Evolutionary conservation across 2,113 vertebrate genomes (phyloP).

Genomic region (Coptodon rendalli): DNA sequence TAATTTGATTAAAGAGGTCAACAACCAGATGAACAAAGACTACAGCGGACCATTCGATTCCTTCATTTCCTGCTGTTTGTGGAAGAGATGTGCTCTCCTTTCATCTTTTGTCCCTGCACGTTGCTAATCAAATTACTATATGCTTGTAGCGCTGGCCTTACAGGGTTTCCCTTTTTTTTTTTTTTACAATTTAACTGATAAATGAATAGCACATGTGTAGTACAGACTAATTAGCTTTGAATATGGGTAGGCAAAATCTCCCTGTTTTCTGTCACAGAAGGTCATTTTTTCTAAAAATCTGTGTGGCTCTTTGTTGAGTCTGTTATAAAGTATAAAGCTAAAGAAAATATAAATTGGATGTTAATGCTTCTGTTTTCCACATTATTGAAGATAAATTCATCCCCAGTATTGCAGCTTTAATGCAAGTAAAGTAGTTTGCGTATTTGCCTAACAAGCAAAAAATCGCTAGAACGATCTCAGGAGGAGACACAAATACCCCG

Average conservation of each 20-base stretch:
- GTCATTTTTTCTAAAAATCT: not conserved
- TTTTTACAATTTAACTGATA: not conserved
- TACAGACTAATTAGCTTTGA: not conserved
- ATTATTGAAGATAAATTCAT: not conserved
- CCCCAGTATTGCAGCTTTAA: not conserved
- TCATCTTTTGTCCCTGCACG: not conserved
- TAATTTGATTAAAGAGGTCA: not conserved
- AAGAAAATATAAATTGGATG: not conserved
- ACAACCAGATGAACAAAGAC: not conserved
- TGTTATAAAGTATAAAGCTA: not conserved
- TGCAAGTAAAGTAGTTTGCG: not conserved
- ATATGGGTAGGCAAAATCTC: not conserved
- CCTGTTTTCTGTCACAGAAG: not conserved
- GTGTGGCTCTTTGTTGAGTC: not conserved
- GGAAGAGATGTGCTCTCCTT: not conserved
- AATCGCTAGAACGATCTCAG: not conserved
- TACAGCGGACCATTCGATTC: not conserved
- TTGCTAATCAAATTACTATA: not conserved
- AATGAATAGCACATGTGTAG: not conserved
- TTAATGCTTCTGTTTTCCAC: not conserved
- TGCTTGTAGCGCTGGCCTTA: not conserved
- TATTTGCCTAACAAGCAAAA: not conserved
- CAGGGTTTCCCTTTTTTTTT: not conserved
- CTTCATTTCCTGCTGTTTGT: not conserved
- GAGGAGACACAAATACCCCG: not conserved